Evolutionary conservation across 2,888 invertebrate species (phyloP).

Genomic region (Epirrhoe tristata): DNA sequence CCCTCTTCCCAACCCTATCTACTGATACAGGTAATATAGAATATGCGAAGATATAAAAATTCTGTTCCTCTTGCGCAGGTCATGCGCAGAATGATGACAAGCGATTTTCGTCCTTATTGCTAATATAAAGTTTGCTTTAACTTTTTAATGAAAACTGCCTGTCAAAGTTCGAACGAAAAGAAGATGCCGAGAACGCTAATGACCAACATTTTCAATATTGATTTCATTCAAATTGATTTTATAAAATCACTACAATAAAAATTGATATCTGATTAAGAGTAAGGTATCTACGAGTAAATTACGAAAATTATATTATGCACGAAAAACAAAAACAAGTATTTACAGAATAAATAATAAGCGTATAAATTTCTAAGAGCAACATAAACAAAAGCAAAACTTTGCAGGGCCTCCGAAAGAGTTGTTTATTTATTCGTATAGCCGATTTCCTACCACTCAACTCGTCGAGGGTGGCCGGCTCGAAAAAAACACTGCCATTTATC

Average conservation of each 20-base stretch:
- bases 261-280: background rate
- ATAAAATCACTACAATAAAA: background rate
- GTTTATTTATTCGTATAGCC: conserved; percentile 56
- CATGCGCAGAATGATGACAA: conserved; percentile 66
- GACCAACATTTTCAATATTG: conserved; percentile 33
- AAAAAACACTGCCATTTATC: conserved; percentile 69
- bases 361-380: conserved; percentile 27
- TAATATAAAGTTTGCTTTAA: conserved; percentile 55
- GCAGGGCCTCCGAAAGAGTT: conserved; percentile 48
- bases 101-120: conserved; percentile 56
- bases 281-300: background rate
- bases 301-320: conserved; percentile 13
- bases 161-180: conserved; percentile 47
- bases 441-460: conserved; percentile 63
- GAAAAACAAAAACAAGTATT: conserved; percentile 18
- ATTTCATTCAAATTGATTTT: conserved; percentile 5
- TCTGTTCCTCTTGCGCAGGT: conserved; percentile 74
- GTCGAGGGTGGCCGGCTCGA: conserved; percentile 55
- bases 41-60: conserved; percentile 42
- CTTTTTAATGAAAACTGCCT: conserved; percentile 54
- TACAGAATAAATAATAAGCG: conserved; percentile 21
- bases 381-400: conserved; percentile 45
- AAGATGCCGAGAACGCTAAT: conserved; percentile 33
- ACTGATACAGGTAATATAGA: conserved; percentile 42
- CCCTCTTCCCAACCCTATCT: conserved; percentile 44